Base-by-base conservation (phyloP, 2,888 invertebrate species). In the Cataglyphis livida region DNA sequence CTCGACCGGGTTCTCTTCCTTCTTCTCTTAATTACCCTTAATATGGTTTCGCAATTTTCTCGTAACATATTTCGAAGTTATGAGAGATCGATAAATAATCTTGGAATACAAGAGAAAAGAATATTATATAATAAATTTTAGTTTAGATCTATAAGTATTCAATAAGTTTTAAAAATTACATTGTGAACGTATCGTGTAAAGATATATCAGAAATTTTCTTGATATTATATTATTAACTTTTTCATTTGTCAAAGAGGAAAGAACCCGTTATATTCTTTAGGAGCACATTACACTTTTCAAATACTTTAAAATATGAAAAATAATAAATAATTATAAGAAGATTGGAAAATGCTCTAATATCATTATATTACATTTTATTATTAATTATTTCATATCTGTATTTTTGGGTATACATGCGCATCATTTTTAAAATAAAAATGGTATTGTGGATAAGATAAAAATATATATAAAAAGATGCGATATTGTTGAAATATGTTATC, bases 111-210 rank as follows among this genome's bases (percentile, higher is more conserved):
- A 61, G 61, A 41, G 7, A 61, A 73, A 41, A 41, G 18, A 61
- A 41, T 61, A 44, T 38, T 44, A 73, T 35, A 61, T 32, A 18
- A 61, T 32, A 28, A 70, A 65, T 18, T 41, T 65, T 44, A 44
- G 35, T 61, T 18, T 38, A 57, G 35, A 57, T 9, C 0, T 35
- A 15, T n/a, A 51, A 48, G 18, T 3, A 71, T 5, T 38, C 18
- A 38, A 1, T 28, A 2, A 28, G 28, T 38, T 38, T 57, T 61
- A 10, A 44, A 64, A 64, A 10, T 64, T 18, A 18, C 12, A 3
- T 15, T 10, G 41, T 18, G 7, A 21, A 54, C 9, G 2, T 5
- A 38, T 44, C 41, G n/a, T 61, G n/a, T 21, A 41, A 73, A 59
- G 6, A 35, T 35, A n/a, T 4, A 54, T 15, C 12, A 15, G n/a